Base-by-base conservation (phyloP, 2,113 vertebrate genomes). In the Corvus moneduloides region DNA sequence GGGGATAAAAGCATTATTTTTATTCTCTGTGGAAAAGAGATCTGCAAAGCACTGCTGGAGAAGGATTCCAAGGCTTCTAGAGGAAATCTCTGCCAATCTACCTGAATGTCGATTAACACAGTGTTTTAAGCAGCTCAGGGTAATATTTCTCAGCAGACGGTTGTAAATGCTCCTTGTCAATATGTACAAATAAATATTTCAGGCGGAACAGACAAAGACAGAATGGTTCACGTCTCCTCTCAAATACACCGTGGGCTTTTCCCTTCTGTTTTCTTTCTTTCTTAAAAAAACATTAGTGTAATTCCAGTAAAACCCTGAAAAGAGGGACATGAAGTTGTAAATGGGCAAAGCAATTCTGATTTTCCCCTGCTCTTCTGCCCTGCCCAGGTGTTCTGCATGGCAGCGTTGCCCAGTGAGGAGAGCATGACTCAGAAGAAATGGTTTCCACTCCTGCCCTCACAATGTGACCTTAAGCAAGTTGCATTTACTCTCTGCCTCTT, bases 101-200 rank as follows among this genome's bases (percentile, higher is more conserved):
- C 77, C 68, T 93, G 77, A 39, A 41, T 51, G 81, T 54, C 2
- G 8, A 93, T 94, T 92, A 94, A 79, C 39, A 66, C 61, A 82
- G 87, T n/a, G 72, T 46, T 81, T 91, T 95, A 95, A 91, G 82
- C 75, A 91, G 77, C 84, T 91, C 86, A 73, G 68, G 75, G 74
- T 82, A 91, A 76, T 93, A 91, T 89, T 84, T 95, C 88, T 94
- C 77, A 79, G 84, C 75, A 88, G 85, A 84, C 11, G 3, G 91
- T 82, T 95, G 82, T 90, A 95, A 96, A 96, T 91, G 80, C 82
- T 97, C 77, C 62, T 86, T 96, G 95, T 97, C 94, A 96, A 94
- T 94, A 96, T 96, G 94, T 93, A 76, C 93, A 97, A 95, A 96
- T 86, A 97, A 93, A 69, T 95, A 78, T 96, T 95, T 86, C 63